Evolutionary conservation across 2,797 vertebrate species (phyloP).

Genomic region (Platyrinchus mystaceus): DNA sequence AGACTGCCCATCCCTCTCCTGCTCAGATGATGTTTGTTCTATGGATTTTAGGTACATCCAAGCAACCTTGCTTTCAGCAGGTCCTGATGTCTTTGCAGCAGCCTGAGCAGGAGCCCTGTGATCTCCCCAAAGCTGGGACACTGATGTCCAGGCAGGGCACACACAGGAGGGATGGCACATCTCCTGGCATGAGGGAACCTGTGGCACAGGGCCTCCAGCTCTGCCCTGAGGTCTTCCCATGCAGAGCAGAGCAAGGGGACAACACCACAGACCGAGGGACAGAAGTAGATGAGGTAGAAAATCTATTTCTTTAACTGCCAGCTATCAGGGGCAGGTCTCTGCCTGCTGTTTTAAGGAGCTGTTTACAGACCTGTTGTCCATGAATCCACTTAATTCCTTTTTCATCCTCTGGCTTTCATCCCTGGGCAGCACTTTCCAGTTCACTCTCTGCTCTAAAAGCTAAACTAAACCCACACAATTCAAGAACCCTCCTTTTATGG

Average conservation of each 20-base stretch:
- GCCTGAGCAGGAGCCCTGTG: fast-evolving
- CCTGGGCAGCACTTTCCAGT: not conserved
- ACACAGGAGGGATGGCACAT: fast-evolving
- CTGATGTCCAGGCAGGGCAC: fast-evolving
- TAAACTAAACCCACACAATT: fast-evolving
- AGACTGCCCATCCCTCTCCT: not conserved
- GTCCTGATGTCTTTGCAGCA: not conserved
- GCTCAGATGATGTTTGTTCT: not conserved
- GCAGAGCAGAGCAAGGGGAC: not conserved
- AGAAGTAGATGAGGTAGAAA: not conserved
- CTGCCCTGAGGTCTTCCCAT: not conserved
- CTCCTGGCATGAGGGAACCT: fast-evolving
- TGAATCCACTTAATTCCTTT: not conserved
- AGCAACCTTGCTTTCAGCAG: not conserved
- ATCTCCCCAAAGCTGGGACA: fast-evolving
- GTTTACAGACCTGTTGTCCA: not conserved
- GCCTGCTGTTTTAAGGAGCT: not conserved
- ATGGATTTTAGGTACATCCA: not conserved
- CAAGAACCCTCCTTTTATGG: not conserved
- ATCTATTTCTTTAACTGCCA: not conserved
- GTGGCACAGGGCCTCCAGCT: not conserved
- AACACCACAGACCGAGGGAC: no score
- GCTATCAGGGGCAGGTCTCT: fast-evolving
- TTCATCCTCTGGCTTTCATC: not conserved
- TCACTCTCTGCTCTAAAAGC: not conserved